phyloP scores from a whole-genome alignment of 37 sponge, comb jelly and placozoan genomes.

The Hexactinellida sp. region DNA sequence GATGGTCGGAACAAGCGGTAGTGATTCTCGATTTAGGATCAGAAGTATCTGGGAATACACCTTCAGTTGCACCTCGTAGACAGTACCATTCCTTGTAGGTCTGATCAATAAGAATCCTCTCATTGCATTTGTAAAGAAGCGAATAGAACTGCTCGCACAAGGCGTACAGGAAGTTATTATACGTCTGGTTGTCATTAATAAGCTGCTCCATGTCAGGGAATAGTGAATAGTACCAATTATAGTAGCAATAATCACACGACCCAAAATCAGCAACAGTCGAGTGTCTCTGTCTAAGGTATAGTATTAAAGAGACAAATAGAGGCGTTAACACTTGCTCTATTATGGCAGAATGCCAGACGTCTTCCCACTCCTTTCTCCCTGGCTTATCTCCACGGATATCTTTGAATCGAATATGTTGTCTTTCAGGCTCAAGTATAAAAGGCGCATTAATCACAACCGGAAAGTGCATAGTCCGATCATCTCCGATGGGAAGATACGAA shows the following conservation, averaged over 20 bases:
- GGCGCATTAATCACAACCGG: neutral
- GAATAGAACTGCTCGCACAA: neutral
- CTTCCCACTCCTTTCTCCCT: neutral
- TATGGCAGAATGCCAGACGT: neutral
- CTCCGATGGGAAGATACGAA: neutral
- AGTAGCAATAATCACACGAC: neutral
- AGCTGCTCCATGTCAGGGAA: neutral
- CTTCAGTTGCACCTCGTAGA: neutral
- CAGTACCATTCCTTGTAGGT: neutral
- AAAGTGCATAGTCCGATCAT: neutral
- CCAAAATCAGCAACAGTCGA: neutral
- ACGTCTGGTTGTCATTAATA: neutral
- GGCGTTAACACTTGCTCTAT: neutral
- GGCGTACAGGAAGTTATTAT: neutral
- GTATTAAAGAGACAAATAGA: neutral
- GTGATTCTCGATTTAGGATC: no score
- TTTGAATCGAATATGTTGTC: neutral
- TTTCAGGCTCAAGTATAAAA: conserved; percentile 1
- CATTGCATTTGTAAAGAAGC: neutral
- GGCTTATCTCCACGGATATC: neutral
- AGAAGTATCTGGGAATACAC: neutral
- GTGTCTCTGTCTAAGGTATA: neutral
- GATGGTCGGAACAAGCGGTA: no score
- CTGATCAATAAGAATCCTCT: neutral
- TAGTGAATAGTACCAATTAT: neutral